Evolutionary conservation across 2,888 invertebrate genomes (phyloP), one percentile per base, ranked within the genome.

Genomic region (Heliconius erato): DNA sequence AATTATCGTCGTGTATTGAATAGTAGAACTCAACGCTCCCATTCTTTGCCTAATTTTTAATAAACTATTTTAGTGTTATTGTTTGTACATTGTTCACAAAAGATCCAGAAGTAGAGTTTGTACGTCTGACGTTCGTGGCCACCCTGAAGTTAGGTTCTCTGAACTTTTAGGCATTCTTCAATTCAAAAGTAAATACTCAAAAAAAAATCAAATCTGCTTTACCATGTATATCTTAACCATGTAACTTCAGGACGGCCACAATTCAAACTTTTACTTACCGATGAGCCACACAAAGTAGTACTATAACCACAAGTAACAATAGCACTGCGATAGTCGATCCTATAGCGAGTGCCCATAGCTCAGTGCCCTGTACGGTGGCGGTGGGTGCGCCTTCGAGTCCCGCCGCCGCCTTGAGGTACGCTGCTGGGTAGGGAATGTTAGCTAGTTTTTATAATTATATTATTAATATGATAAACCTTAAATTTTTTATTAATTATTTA

Each of bases 381-480:
- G 87, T 95, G 86, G 88, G 96, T 91, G 97, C 95, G 2, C 97
- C 97, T 84, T 95, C 96, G 85, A 97, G 92, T 5, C 97, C 97
- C 85, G 96, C 96, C 1, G 97, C 96, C 67, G 97, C 96, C 90
- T 97, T 97, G 89, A 97, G 93, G 92, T 97, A 98, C 84, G 98
- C 98, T 98, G 94, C 95, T 96, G 90, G 88, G 67, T 14, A 67
- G 7, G 67, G 28, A 2, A 67, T 26, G 67, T 11, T 63, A n/a
- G n/a, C 63, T 23, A 63, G n/a, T 12, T 63, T 63, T 12, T 63
- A 63, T n/a, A 23, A 63, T 63, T 54, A 7, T 54, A 7, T 63
- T 4, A n/a, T 63, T n/a, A 63, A n/a, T 59, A 59, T 59, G 5
- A 54, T 54, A 54, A 54, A 54, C n/a, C 23, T n/a, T 63, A 12